phyloP scores from a whole-genome alignment of 2,888 invertebrate genomes.

The Watsonalla cultraria region DNA sequence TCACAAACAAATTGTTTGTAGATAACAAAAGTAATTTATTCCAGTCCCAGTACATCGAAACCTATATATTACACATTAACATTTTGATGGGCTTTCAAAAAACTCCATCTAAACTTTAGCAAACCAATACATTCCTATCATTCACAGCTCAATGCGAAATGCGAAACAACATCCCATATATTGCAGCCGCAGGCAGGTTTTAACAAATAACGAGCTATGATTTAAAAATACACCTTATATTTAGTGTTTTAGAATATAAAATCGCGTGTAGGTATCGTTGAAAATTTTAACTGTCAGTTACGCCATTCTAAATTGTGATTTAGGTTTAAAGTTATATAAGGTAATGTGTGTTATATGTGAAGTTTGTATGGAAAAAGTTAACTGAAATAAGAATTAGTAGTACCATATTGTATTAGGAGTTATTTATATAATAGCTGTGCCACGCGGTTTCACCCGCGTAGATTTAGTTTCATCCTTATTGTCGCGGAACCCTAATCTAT shows the following conservation, averaged over 20 bases:
- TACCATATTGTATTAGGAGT: no score
- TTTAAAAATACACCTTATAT: neutral
- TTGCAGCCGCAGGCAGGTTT: neutral
- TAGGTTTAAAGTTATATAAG: no score
- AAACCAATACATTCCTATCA: constrained; percentile 42
- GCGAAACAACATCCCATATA: constrained; percentile 39
- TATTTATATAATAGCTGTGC: no score
- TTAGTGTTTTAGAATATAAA: neutral
- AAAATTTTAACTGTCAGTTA: neutral
- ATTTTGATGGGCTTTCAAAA: constrained; percentile 2
- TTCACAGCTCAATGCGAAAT: constrained; percentile 38
- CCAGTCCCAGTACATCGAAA: neutral
- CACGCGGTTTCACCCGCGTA: no score
- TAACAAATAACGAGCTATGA: neutral
- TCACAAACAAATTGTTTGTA: no score
- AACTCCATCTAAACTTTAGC: constrained; percentile 34
- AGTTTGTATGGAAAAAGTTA: no score
- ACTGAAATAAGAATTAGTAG: no score
- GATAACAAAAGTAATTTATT: no score
- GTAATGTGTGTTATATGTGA: no score
- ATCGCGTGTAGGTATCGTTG: neutral
- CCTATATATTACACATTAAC: neutral
- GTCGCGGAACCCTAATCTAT: no score
- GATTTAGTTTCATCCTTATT: no score
- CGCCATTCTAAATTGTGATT: no score